Evolutionary conservation across 1,140 invertebrate species (phyloP), one percentile per base, ranked within the genome.

Genomic region (Drosophila sturtevanti): DNA sequence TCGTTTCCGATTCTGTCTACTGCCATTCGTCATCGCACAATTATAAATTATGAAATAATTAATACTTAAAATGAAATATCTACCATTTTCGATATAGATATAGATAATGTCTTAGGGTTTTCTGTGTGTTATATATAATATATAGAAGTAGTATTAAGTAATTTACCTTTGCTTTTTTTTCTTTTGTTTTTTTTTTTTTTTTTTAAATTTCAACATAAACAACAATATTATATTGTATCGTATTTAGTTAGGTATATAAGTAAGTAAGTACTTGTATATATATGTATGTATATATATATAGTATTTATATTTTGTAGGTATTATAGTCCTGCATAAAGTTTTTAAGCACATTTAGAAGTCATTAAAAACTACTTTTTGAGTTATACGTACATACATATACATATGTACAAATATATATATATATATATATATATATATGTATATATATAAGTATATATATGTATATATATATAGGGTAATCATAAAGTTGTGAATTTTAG

Each of bases 301-400:
- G 27, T 31, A 31, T 31, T 31, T 31, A 31, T 31, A 31, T 31
- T 6, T 31, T 31, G 27, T 31, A 31, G 27, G 27, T 31, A 31
- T 31, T 64, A 74, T 82, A 79, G 66, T 62, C 60, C 68, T 77
- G 66, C 63, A 62, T 80, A 74, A 72, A 72, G 34, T 66, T 77
- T 70, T 72, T 66, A 89, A 89, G 84, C 84, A 89, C 84, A 89
- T 84, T 89, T 77, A 89, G 84, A 89, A 70, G 65, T 89, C 77
- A 74, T 77, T 34, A 74, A 82, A 89, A 84, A 73, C 84, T 87
- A 87, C 78, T 54, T 48, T 48, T 54, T 48, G 41, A 71, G 60
- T 51, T 67, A 75, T 80, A 78, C 48, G n/a, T n/a, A n/a, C n/a
- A n/a, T n/a, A n/a, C n/a, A n/a, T n/a, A n/a, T n/a, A n/a, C n/a